Evolutionary conservation across 2,797 vertebrate species (phyloP), one percentile per base, ranked within the genome.

Genomic region (Decapterus maruadsi): DNA sequence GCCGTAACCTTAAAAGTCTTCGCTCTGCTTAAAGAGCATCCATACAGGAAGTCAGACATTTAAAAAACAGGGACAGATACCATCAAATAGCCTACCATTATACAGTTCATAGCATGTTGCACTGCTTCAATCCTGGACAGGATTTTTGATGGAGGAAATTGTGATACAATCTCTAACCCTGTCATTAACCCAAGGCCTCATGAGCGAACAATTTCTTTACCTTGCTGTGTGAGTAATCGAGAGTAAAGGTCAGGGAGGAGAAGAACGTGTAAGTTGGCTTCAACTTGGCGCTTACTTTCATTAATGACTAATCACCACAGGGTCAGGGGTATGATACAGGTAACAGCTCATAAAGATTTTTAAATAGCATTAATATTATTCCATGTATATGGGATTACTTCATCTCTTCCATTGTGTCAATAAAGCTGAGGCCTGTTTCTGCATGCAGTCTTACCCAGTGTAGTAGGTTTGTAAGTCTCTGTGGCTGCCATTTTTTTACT

Each of bases 161-260:
- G 38, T 45, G 3, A 16, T 7, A 19, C 12, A 65, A 31, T 73
- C 22, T 22, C 45, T 56, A 1, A 22, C 12, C 20, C 36, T 7
- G 14, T 48, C 14, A 42, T 9, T 53, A 13, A n/a, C 45, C 6
- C 16, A 6, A 1, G 16, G 16, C 19, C 45, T 46, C 45, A 19
- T 19, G 6, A 17, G 16, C 2, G 5, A 17, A 46, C 45, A 19
- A 17, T 46, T 46, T 17, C 13, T 46, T 3, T 11, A 34, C 2
- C 0, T 14, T 4, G 3, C 16, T 34, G 31, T 12, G 8, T 22
- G 22, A 54, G 40, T 68, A 77, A 70, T 54, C 78, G 64, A 3
- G 73, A 45, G 22, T 29, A 82, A 90, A 87, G 74, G 53, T 85
- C 57, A 79, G 4, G 40, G 6, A 36, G n/a, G n/a, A 59, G 17